Percentiles rank a stretch among this genome's conserved stretches.
Evolutionary conservation across 2,888 invertebrate genomes (phyloP).

Genomic region (Adineta ricciae): DNA sequence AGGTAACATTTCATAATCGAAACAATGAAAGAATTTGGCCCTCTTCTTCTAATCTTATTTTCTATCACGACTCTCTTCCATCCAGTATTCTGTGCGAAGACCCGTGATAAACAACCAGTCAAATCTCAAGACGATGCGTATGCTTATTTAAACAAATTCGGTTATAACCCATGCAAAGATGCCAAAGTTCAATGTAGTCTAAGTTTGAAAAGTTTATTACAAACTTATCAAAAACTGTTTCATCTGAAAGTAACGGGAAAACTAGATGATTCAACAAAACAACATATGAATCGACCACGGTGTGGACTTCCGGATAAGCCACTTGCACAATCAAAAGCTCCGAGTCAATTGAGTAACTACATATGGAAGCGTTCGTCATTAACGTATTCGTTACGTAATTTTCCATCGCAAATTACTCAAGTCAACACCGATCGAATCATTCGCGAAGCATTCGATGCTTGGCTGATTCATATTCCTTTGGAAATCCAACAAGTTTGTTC

Average conservation of each 20-base stretch:
- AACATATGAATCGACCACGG: not conserved
- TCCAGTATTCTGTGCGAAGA: not conserved
- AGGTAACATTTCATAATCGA: not conserved
- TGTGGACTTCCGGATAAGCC: not conserved
- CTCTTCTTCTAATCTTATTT: not conserved
- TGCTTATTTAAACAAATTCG: not conserved
- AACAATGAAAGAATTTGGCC: not conserved
- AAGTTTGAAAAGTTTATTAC: not conserved
- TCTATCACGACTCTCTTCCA: not conserved
- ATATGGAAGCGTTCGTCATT: not conserved
- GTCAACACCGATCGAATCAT: not conserved
- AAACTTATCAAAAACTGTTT: not conserved
- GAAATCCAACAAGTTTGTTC: not conserved
- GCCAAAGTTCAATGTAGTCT: not conserved
- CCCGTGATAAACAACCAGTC: not conserved
- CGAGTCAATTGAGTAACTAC: accelerated
- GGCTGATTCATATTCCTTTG: not conserved
- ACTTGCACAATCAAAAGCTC: not conserved
- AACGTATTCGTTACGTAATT: not conserved
- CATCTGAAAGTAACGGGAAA: not conserved
- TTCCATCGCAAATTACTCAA: not conserved
- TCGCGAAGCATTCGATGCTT: not conserved
- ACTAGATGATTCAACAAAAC: not conserved
- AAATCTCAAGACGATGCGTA: not conserved
- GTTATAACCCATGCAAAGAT: not conserved